Conservation (phyloP, 1,140 invertebrate genomes). For the Lamellibrachia luymesi region DNA sequence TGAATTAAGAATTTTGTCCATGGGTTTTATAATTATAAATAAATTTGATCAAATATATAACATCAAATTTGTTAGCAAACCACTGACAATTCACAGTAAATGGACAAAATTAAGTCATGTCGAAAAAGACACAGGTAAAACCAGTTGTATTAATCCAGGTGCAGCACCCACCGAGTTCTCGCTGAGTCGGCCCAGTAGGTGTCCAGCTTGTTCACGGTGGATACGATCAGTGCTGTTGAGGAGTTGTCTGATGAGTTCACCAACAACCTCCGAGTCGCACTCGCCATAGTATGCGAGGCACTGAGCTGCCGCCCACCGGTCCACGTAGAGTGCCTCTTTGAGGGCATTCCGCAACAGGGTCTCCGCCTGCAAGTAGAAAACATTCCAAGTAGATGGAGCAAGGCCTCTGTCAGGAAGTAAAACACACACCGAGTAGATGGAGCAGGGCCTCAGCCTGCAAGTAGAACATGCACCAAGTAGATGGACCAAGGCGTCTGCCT, state of each 20-base stretch:
- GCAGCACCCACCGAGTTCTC: slow-evolving; percentile 42
- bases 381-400: background rate
- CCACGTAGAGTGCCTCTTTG: slow-evolving; percentile 35
- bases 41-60: too few species aligned
- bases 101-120: background rate
- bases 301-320: slow-evolving; percentile 54
- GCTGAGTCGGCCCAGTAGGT: slow-evolving; percentile 49
- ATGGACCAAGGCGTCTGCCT: too few species aligned
- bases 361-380: slow-evolving; percentile 37
- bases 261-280: slow-evolving; percentile 51
- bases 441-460: background rate
- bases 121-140: background rate
- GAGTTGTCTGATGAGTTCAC: slow-evolving; percentile 50
- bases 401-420: background rate
- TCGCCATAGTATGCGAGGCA: slow-evolving; percentile 52
- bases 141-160: background rate
- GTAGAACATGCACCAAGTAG: too few species aligned
- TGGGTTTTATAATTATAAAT: too few species aligned
- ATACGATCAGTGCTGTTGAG: slow-evolving; percentile 46
- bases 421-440: slow-evolving; percentile 10
- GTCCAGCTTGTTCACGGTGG: slow-evolving; percentile 45
- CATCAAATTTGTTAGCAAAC: too few species aligned
- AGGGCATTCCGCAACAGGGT: slow-evolving; percentile 38
- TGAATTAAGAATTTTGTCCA: too few species aligned
- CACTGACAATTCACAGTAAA: background rate